Conservation (phyloP, 2,113 vertebrate genomes). For the Rallus limicola region DNA sequence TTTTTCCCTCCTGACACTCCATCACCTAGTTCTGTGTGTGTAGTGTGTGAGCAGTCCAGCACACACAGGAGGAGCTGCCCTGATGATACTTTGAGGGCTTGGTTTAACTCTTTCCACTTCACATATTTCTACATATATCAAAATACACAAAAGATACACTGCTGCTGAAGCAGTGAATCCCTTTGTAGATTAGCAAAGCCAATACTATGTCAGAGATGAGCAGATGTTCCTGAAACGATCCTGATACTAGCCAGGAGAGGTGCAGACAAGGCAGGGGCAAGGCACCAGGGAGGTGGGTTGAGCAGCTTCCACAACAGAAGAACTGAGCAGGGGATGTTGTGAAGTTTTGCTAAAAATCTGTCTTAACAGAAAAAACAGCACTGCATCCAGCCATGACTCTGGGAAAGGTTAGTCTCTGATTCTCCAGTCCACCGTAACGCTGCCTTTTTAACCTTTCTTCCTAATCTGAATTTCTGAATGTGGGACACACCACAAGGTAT, state of each 20-base stretch:
- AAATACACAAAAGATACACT: background rate
- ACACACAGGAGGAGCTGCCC: background rate
- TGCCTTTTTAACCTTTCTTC: background rate
- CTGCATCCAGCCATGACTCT: background rate
- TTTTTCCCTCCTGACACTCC: background rate
- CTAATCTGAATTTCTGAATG: background rate
- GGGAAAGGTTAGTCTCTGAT: background rate
- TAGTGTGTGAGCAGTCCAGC: background rate
- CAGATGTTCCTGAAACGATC: background rate
- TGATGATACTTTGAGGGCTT: background rate
- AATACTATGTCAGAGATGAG: accelerated
- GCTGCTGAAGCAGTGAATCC: background rate
- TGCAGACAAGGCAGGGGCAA: background rate
- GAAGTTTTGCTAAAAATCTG: background rate
- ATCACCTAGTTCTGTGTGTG: background rate
- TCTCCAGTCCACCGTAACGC: background rate
- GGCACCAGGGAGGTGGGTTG: background rate
- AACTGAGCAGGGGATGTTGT: background rate
- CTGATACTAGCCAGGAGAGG: background rate
- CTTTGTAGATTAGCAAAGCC: background rate
- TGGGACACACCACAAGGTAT: background rate
- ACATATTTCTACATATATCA: background rate
- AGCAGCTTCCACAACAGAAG: background rate
- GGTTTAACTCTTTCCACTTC: background rate
- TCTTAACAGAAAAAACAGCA: background rate